Percentiles rank a stretch among this genome's conserved stretches.
Conservation (phyloP, 2,113 vertebrate genomes). For the Chauna torquata region DNA sequence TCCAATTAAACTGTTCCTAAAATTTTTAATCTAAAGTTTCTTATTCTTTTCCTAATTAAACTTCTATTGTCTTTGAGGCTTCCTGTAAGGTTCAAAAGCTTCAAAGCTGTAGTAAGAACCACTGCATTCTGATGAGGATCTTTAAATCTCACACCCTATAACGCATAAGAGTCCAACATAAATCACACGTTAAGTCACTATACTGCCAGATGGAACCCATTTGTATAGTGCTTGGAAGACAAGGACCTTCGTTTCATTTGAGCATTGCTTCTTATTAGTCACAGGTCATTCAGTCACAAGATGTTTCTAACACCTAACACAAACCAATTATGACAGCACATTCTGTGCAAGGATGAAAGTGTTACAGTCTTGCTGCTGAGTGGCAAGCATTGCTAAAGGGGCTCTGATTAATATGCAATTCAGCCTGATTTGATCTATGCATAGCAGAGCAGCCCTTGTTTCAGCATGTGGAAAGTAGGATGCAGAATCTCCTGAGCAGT, state of each 20-base stretch:
- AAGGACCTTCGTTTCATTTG: conserved; percentile 1
- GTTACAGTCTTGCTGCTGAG: not conserved
- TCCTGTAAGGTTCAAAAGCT: not conserved
- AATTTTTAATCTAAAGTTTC: not conserved
- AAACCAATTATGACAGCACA: not conserved
- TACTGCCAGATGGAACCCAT: conserved; percentile 54
- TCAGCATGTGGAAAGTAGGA: not conserved
- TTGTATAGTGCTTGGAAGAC: conserved; percentile 19
- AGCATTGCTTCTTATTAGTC: not conserved
- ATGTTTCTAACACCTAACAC: conserved; percentile 3
- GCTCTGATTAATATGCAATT: conserved; percentile 21
- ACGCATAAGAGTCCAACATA: not conserved
- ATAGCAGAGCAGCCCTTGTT: conserved; percentile 13
- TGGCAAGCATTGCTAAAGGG: not conserved
- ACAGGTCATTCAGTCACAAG: conserved; percentile 42
- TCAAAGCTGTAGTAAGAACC: not conserved
- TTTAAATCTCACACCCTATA: not conserved
- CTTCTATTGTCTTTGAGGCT: not conserved
- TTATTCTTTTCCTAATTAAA: not conserved
- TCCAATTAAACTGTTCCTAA: not conserved
- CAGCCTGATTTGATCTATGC: not conserved
- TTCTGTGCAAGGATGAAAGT: not conserved
- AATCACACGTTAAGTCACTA: conserved; percentile 2
- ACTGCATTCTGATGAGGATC: not conserved
- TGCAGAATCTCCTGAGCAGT: not conserved